These are phyloP conservation scores for Pterobdella sp. DNA, from an alignment of 2,888 invertebrate genomes.

Conservation along the genomic window DNA sequence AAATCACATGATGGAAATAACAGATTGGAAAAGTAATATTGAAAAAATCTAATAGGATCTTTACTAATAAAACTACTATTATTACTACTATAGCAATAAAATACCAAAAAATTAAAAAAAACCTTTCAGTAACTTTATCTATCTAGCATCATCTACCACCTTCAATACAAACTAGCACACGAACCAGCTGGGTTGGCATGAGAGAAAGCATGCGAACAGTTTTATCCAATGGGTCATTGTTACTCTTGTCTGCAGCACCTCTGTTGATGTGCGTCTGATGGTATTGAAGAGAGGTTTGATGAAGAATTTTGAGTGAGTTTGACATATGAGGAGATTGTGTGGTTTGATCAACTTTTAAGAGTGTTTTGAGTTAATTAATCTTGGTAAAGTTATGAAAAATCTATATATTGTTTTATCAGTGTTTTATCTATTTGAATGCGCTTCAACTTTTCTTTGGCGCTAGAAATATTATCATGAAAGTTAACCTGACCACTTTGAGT, in stretches of 20 bases:
- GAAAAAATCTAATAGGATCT: not conserved
- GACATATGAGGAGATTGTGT: not conserved
- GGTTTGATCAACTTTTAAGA: not conserved
- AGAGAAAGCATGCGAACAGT: conserved; percentile 3
- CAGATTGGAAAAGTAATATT: not conserved
- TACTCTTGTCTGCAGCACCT: not conserved
- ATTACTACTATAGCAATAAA: not conserved
- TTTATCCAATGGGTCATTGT: not conserved
- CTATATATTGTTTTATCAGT: too few species aligned
- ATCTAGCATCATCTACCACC: not conserved
- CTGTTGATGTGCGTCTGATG: not conserved
- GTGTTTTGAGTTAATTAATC: too few species aligned
- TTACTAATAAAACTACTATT: not conserved
- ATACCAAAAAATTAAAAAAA: not conserved
- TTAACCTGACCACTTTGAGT: too few species aligned
- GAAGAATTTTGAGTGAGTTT: not conserved
- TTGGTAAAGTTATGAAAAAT: too few species aligned
- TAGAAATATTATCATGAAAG: too few species aligned
- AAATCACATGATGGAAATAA: too few species aligned
- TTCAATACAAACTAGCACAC: not conserved
- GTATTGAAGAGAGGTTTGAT: not conserved
- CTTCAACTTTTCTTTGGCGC: too few species aligned
- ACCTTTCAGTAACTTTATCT: not conserved
- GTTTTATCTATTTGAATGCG: too few species aligned
- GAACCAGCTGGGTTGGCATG: not conserved